Conservation (phyloP, 2,888 invertebrate genomes). For the Pteria penguin region DNA sequence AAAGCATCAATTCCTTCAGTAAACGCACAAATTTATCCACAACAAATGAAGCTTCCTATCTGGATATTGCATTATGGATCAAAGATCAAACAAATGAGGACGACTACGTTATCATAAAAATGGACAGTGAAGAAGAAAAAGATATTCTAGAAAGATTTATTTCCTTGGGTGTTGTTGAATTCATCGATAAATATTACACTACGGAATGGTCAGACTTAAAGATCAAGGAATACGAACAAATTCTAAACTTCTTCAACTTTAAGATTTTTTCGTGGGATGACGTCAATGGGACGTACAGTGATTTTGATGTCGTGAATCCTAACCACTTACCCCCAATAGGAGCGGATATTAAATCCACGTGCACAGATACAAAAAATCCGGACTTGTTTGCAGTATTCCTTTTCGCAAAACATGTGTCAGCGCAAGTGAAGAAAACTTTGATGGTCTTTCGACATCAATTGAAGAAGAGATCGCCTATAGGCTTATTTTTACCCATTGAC, state of each 20-base stretch:
- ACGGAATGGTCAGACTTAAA: constrained; percentile 15
- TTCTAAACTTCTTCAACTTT: constrained; percentile 18
- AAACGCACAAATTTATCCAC: too few species aligned
- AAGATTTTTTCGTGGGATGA: constrained; percentile 43
- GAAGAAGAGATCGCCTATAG: not conserved
- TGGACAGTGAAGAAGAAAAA: constrained; percentile 43
- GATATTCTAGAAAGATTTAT: constrained; percentile 28
- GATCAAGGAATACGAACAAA: constrained; percentile 6
- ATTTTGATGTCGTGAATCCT: constrained; percentile 41
- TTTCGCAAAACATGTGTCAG: not conserved
- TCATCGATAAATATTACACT: constrained; percentile 52
- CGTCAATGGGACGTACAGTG: constrained; percentile 35
- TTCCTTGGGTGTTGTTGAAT: constrained; percentile 34
- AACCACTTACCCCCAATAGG: constrained; percentile 5
- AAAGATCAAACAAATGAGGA: constrained; percentile 44
- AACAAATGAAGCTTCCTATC: not conserved
- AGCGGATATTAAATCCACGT: not conserved
- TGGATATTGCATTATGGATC: constrained; percentile 47
- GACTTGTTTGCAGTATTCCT: constrained; percentile 24
- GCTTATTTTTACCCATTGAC: constrained; percentile 22
- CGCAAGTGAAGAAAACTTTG: not conserved
- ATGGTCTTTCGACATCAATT: not conserved
- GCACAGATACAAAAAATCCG: not conserved
- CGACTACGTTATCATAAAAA: constrained; percentile 48
- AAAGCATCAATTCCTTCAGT: not conserved